Evolutionary conservation across 2,888 invertebrate species (phyloP), one percentile per base, ranked within the genome.

Genomic region (Caenorhabditis sp.): DNA sequence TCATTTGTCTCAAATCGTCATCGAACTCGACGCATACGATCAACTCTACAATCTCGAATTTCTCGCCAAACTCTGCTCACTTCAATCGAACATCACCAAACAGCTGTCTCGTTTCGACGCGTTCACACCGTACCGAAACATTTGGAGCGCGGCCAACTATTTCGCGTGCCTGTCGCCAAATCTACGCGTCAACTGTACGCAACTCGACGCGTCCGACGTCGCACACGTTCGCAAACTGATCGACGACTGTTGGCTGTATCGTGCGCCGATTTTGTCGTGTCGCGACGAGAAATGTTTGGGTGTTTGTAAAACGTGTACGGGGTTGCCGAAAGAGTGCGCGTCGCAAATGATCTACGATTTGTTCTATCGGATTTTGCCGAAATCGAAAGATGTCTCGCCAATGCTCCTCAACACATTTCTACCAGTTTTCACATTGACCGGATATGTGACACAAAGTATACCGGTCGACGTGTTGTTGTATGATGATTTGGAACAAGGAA

Each of bases 351-450:
- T 86, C 76, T 80, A 82, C 63, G 86, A 86, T 68, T 69, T 86
- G 1, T 86, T 86, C 77, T 86, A 86, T 60, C 84, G 86, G n/a
- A 76, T 86, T 12, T 76, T 86, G n/a, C 86, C 86, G 8, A 69
- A 69, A 49, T 75, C 81, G 55, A 58, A 82, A 36, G 66, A 64
- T 5, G 58, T 70, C 4, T 23, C 55, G 14, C 82, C 83, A 23
- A 72, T 86, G 57, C 73, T 81, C 24, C 55, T 86, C 36, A 86
- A 86, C 70, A 79, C 81, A 2, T 86, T 86, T 50, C 70, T 86
- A 12, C 86, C 86, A 5, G 78, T 86, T 12, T 86, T 82, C 71
- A 83, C 86, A 0, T 70, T 79, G 37, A 82, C 85, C 10, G 78
- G 84, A 4, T 84, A 84, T 61, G 64, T 70, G 8, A 75, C 75